Base-by-base conservation (phyloP, 2,888 invertebrate species). In the Hypolimnas misippus region DNA sequence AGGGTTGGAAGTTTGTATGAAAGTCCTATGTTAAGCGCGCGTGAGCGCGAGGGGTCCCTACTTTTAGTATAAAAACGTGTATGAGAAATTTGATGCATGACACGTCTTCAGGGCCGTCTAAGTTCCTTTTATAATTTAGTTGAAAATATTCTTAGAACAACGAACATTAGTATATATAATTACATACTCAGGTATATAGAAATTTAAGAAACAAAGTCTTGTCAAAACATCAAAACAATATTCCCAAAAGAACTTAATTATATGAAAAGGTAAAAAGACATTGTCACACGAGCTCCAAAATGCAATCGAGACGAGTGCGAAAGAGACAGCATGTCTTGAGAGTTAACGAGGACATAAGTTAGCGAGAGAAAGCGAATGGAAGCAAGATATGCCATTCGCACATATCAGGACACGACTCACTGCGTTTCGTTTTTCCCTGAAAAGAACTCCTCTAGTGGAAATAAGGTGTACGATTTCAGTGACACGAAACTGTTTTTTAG, bases 391-490 rank as follows among this genome's bases (percentile, higher is more conserved):
- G 40, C 16, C 25, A 51, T 35, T 55, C 16, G 51, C 55, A 52
- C 55, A 50, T 65, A 57, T 57, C 49, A 29, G 17, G 17, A 12
- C 14, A 46, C 64, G 57, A 40, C 40, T 57, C 49, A 46, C 54
- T 62, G 65, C 46, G 38, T 54, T 65, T 50, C 53, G 57, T 57
- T 62, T 65, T 65, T 57, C 54, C 29, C 40, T 57, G 50, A 65
- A 65, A 61, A 44, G 56, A 54, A 8, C 35, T 49, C 57, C 50
- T 65, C 57, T 62, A 19, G 58, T 62, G 65, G 65, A 53, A 57
- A 57, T 54, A 62, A 65, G 57, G 52, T 42, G 29, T 54, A 49
- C 38, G 38, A 35, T 33, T 57, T 53, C 53, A 44, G 49, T 62
- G 62, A 57, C 57, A 62, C 50, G 58, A 62, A 65, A 51, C 21